These are phyloP conservation scores for Chiridota heheva DNA, from an alignment of 35 echinoderm and acorn worm species.

Conservation along the genomic window DNA sequence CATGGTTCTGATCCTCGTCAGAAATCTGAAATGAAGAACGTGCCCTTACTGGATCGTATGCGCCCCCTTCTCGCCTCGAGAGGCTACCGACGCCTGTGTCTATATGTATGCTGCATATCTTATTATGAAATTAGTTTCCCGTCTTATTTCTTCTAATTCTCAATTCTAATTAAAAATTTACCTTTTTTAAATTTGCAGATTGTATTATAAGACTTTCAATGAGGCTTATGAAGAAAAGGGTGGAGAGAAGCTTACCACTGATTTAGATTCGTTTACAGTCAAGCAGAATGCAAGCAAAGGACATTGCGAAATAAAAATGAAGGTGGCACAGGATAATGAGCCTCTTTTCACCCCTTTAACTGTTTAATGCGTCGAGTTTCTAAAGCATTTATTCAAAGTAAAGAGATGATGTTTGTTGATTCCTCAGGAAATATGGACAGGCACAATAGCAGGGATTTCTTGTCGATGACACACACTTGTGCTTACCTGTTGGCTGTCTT, in stretches of 20 bases:
- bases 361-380: conserved; percentile 52
- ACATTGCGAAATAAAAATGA: not conserved
- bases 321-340: conserved; percentile 7
- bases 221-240: not conserved
- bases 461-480: conserved; percentile 65
- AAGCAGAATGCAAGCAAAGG: not conserved
- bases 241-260: not conserved
- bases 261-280: not conserved
- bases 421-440: conserved; percentile 48
- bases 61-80: no score
- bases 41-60: no score
- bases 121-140: no score
- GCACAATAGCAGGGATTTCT: conserved; percentile 45
- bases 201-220: not conserved
- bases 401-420: conserved; percentile 63
- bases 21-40: no score
- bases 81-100: no score
- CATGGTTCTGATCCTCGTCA: no score
- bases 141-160: no score
- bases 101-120: no score
- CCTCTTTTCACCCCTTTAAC: conserved; percentile 55
- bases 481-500: conserved; percentile 70
- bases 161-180: no score
- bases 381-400: conserved; percentile 19
- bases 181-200: no score